Conservation (phyloP, 2,888 invertebrate genomes). For the Ophraella communa region DNA sequence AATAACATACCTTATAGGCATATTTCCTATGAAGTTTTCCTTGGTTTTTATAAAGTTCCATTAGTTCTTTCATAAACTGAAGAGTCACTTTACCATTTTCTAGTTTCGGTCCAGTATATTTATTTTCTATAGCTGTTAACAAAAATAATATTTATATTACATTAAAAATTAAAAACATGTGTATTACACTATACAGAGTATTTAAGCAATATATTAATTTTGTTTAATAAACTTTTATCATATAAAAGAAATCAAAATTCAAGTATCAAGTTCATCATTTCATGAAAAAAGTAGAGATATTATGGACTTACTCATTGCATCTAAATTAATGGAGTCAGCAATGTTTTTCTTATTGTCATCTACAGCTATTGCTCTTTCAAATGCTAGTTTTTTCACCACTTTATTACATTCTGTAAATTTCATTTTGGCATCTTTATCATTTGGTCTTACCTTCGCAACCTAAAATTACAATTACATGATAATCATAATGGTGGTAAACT, state of each 20-base stretch:
- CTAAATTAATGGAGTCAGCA: conserved; percentile 87
- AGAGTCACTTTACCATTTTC: conserved; percentile 87
- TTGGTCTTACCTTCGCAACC: conserved; percentile 91
- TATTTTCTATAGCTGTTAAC: conserved; percentile 85
- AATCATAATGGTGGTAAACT: background rate
- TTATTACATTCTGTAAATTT: conserved; percentile 95
- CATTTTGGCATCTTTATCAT: conserved; percentile 90
- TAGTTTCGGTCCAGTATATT: conserved; percentile 90
- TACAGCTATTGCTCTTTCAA: conserved; percentile 95
- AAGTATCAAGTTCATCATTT: too few species aligned
- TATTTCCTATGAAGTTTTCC: conserved; percentile 95
- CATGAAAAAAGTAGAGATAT: too few species aligned
- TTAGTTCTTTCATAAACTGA: conserved; percentile 86
- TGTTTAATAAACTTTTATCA: too few species aligned
- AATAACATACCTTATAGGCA: conserved; percentile 84
- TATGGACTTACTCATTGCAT: conserved; percentile 81
- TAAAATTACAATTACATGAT: conserved; percentile 54
- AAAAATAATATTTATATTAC: conserved; percentile 10
- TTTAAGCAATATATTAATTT: too few species aligned
- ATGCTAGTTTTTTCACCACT: conserved; percentile 92
- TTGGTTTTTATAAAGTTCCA: conserved; percentile 89
- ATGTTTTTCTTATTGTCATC: conserved; percentile 88
- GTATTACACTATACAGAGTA: too few species aligned
- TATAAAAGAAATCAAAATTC: too few species aligned
- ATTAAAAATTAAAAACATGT: background rate